Evolutionary conservation across 2,888 invertebrate species (phyloP).

Genomic region (Tridacna gigas): DNA sequence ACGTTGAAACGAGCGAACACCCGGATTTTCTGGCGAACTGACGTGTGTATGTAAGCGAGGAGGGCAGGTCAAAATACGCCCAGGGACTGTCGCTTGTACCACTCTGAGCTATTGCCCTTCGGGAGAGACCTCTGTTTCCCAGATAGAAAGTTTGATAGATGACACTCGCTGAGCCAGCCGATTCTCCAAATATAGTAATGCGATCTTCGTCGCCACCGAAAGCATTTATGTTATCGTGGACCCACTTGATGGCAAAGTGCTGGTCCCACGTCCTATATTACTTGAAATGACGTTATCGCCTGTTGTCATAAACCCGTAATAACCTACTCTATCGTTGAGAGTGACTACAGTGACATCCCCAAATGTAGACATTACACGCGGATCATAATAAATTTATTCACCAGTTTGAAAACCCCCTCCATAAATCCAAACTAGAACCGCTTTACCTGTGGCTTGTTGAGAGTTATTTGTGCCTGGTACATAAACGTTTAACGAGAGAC

Average conservation of each 20-base stretch:
- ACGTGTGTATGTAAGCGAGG: neutral
- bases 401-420: conserved; percentile 15
- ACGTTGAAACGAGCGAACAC: neutral
- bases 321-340: conserved; percentile 67
- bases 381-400: conserved; percentile 28
- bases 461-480: neutral
- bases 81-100: conserved; percentile 96
- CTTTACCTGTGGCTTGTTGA: neutral
- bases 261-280: conserved; percentile 94
- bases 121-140: conserved; percentile 90
- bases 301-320: conserved; percentile 72
- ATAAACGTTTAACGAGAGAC: neutral
- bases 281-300: conserved; percentile 61
- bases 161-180: conserved; percentile 96
- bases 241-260: conserved; percentile 91
- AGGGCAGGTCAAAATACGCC: conserved; percentile 86
- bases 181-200: conserved; percentile 97
- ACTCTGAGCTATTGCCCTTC: conserved; percentile 95
- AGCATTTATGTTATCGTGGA: conserved; percentile 75
- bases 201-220: conserved; percentile 92
- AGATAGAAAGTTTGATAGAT: conserved; percentile 91
- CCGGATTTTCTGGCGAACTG: neutral
- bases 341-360: conserved; percentile 65
- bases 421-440: conserved; percentile 24
- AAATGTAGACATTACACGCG: conserved; percentile 37